These are phyloP conservation scores for Sarcophaga peregrina DNA, from an alignment of 1,140 invertebrate species.

Conservation along the genomic window DNA sequence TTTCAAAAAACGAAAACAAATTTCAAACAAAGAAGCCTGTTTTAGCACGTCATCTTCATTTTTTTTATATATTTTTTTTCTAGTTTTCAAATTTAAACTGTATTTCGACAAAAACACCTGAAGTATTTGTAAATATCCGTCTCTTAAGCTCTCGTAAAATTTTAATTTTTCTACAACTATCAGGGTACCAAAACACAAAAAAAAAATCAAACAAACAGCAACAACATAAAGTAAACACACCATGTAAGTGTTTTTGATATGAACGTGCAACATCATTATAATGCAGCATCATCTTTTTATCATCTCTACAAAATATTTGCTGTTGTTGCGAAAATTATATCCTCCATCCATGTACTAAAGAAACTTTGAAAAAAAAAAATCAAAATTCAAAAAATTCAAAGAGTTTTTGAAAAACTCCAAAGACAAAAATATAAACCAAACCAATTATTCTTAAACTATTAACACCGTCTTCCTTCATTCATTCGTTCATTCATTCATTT, in stretches of 20 bases:
- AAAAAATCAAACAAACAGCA: neutral
- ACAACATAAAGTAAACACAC: neutral
- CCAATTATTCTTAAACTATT: conserved; percentile 29
- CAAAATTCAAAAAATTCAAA: neutral
- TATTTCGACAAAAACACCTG: neutral
- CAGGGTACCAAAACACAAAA: neutral
- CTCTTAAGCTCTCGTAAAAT: neutral
- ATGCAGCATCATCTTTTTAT: neutral
- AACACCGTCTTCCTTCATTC: conserved; percentile 3
- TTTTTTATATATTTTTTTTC: too few relatives aligned
- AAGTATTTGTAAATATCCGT: neutral
- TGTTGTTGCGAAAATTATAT: too few relatives aligned
- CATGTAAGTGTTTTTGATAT: neutral
- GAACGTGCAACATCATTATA: conserved; percentile 21
- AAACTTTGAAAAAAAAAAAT: neutral
- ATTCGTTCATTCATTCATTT: too few relatives aligned
- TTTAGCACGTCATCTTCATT: neutral
- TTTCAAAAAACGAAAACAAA: neutral
- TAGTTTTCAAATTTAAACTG: neutral
- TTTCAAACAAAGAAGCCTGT: too few relatives aligned
- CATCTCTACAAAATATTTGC: too few relatives aligned
- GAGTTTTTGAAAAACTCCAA: neutral
- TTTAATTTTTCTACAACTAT: neutral
- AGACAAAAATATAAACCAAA: neutral
- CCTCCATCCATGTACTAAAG: too few relatives aligned